A percentile compares a stretch with the other conserved stretches of the same genome.
Evolutionary conservation across 2,888 invertebrate genomes (phyloP).

Genomic region (Margaritifera margaritifera): DNA sequence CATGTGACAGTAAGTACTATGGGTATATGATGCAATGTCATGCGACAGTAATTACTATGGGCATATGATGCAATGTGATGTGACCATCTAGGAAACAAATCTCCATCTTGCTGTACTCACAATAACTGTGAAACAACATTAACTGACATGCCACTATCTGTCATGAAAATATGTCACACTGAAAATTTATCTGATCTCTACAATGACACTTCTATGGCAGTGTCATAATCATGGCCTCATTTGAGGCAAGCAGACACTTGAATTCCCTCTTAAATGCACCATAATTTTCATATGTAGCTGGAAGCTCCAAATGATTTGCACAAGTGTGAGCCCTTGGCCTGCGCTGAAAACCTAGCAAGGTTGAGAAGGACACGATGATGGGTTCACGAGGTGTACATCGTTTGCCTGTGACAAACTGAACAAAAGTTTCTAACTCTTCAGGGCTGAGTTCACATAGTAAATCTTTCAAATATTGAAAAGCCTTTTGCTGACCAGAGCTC

Average conservation of each 20-base stretch:
- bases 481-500: slow-evolving; percentile 8
- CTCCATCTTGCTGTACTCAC: too few relatives aligned
- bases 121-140: too few relatives aligned
- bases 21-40: too few relatives aligned
- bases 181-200: too few relatives aligned
- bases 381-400: slow-evolving; percentile 23
- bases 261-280: slow-evolving; percentile 28
- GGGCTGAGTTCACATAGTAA: slow-evolving; percentile 22
- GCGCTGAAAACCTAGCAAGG: slow-evolving; percentile 20
- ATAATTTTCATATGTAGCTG: slow-evolving; percentile 31
- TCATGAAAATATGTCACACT: too few relatives aligned
- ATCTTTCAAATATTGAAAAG: slow-evolving; percentile 24
- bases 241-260: slow-evolving; percentile 23
- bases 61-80: too few relatives aligned
- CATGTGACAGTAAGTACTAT: too few relatives aligned
- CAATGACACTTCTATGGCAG: slow-evolving; percentile 7
- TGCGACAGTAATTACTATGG: too few relatives aligned
- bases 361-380: slow-evolving; percentile 27
- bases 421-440: slow-evolving; percentile 26
- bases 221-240: slow-evolving; percentile 18
- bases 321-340: slow-evolving; percentile 35
- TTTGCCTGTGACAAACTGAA: slow-evolving; percentile 37
- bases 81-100: too few relatives aligned
- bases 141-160: too few relatives aligned
- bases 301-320: slow-evolving; percentile 29